A percentile compares a stretch with the other conserved stretches of the same genome.
Evolutionary conservation across 1,140 invertebrate genomes (phyloP).

Genomic region (Augochlora pura): DNA sequence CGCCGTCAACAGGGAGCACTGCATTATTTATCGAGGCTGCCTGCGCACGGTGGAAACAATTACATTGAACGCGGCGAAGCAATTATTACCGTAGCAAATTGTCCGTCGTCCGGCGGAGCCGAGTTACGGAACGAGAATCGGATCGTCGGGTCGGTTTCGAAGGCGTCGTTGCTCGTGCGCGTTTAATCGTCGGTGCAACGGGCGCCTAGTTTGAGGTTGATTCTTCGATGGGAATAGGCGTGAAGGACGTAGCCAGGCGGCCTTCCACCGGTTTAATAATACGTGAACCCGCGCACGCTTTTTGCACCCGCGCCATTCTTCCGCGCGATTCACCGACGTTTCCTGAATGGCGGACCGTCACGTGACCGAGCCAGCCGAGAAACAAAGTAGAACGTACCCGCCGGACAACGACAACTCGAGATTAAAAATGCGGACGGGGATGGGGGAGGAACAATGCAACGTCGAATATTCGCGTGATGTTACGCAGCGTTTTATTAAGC

Average conservation of each 20-base stretch:
- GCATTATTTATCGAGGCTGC: not conserved
- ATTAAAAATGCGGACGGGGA: not conserved
- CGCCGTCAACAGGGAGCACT: not conserved
- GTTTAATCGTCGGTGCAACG: slow-evolving; percentile 9
- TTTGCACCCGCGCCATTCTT: not conserved
- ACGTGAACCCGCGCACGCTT: not conserved
- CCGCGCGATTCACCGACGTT: not conserved
- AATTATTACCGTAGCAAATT: not conserved
- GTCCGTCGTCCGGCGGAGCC: not conserved
- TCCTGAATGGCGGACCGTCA: not conserved
- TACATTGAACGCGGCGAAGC: not conserved
- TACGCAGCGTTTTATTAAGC: too few species aligned
- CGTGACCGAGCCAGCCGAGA: not conserved
- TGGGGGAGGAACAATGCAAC: too few species aligned
- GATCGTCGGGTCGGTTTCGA: not conserved
- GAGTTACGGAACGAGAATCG: not conserved
- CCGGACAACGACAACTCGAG: too few species aligned
- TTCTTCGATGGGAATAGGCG: slow-evolving; percentile 47
- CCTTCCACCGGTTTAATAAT: slow-evolving; percentile 42
- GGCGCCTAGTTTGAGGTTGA: slow-evolving; percentile 48
- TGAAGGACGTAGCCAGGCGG: slow-evolving; percentile 47
- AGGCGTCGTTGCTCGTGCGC: slow-evolving; percentile 9
- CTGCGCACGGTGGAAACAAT: not conserved
- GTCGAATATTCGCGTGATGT: too few species aligned
- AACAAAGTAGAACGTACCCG: too few species aligned